A percentile compares a stretch with the other conserved stretches of the same genome.
phyloP scores from a whole-genome alignment of 2,888 invertebrate genomes.

The Heteromyza rotundicornis region DNA sequence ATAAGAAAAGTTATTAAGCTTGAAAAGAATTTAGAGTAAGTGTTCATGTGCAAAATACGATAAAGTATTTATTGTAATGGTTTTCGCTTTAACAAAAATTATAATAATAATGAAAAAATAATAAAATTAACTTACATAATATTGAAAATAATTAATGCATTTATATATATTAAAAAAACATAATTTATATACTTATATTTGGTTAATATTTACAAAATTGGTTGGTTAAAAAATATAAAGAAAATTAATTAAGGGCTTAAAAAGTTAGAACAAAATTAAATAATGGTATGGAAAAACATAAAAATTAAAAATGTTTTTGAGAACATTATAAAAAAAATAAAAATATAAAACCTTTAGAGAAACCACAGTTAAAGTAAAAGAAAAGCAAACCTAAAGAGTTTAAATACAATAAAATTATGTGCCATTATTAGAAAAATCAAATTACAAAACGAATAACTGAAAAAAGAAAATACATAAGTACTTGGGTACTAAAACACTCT shows the following conservation, averaged over 20 bases:
- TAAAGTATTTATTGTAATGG: constrained; percentile 2
- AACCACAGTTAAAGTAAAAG: constrained; percentile 27
- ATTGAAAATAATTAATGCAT: no score
- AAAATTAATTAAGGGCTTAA: no score
- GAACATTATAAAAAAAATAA: no score
- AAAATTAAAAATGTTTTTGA: no score
- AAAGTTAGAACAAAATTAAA: no score
- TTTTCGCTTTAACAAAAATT: constrained; percentile 22
- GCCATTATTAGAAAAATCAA: constrained; percentile 58
- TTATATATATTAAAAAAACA: no score
- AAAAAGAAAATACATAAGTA: no score
- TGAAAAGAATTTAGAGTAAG: background rate
- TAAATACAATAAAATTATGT: constrained; percentile 62
- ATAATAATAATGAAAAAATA: background rate
- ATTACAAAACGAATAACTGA: constrained; percentile 23
- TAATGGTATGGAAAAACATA: no score
- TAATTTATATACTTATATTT: no score
- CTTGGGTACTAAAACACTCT: no score
- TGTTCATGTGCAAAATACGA: background rate
- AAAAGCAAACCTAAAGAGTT: constrained; percentile 32
- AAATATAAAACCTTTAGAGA: background rate
- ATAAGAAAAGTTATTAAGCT: background rate
- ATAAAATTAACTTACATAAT: constrained; percentile 9
- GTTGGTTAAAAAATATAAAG: no score
- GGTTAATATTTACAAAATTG: no score